phyloP scores from a whole-genome alignment of 2,888 invertebrate genomes.

The Tenodera sinensis region DNA sequence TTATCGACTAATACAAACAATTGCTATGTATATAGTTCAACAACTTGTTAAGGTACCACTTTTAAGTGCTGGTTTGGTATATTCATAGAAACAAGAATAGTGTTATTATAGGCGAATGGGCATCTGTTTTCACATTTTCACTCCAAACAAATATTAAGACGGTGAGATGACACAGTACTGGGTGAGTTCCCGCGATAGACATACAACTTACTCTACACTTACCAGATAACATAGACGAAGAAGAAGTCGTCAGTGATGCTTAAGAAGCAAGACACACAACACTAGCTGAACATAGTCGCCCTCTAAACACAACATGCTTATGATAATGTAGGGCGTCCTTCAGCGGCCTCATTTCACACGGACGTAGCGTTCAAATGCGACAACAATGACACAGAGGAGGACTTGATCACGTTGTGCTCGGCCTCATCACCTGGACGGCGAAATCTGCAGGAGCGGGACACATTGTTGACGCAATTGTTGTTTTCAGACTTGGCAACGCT shows the following conservation, averaged over 20 bases:
- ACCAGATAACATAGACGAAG: background rate
- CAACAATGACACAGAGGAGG: background rate
- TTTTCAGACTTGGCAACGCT: background rate
- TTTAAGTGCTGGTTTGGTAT: no score
- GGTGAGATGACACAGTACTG: no score
- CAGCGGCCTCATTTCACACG: background rate
- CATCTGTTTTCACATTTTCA: background rate
- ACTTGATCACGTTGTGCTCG: background rate
- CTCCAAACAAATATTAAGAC: no score
- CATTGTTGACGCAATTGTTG: background rate
- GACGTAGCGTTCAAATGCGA: constrained; percentile 1
- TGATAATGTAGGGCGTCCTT: background rate
- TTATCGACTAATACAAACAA: no score
- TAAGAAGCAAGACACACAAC: background rate
- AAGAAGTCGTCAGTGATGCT: no score
- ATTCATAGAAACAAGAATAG: background rate
- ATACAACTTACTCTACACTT: background rate
- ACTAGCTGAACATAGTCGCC: background rate
- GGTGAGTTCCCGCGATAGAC: background rate
- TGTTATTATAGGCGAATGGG: background rate
- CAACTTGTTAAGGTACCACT: background rate
- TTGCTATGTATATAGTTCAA: background rate
- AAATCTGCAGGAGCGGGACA: background rate
- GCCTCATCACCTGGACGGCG: background rate
- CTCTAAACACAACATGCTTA: no score